phyloP scores from a whole-genome alignment of 1,140 invertebrate genomes.

The Heterodera schachtii region DNA sequence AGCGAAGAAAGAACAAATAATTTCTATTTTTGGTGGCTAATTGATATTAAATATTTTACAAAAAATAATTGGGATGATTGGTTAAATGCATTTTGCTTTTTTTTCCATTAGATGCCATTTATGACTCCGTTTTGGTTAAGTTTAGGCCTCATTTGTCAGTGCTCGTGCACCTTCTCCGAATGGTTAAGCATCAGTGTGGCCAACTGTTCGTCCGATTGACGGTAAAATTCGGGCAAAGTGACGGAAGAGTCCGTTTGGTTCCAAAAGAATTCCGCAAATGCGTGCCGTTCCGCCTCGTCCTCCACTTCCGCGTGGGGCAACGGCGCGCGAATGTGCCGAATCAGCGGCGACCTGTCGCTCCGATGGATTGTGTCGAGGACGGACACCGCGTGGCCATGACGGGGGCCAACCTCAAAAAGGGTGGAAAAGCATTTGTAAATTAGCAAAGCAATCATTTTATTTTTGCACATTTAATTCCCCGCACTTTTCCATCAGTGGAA shows the following conservation, averaged over 20 bases:
- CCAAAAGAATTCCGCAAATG: constrained; percentile 32
- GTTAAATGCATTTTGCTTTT: not conserved
- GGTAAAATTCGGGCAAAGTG: constrained; percentile 24
- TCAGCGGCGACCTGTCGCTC: constrained; percentile 15
- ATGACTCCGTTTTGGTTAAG: too few relatives aligned
- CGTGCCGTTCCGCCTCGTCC: not conserved
- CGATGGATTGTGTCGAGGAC: constrained; percentile 22
- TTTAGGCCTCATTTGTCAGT: not conserved
- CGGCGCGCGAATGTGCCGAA: constrained; percentile 8
- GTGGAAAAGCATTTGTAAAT: not conserved
- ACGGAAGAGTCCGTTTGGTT: constrained; percentile 26
- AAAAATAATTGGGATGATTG: too few relatives aligned
- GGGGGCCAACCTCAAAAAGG: constrained; percentile 15
- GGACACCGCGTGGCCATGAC: constrained; percentile 14
- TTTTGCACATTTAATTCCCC: not conserved
- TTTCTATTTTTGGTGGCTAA: not conserved
- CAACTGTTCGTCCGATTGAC: constrained; percentile 13
- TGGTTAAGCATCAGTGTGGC: constrained; percentile 28
- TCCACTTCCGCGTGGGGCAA: constrained; percentile 20
- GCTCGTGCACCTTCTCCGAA: constrained; percentile 2
- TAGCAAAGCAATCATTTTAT: not conserved
- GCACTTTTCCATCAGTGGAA: not conserved
- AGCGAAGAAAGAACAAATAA: not conserved
- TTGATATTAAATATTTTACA: not conserved
- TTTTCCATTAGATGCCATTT: too few relatives aligned